Evolutionary conservation across 2,888 invertebrate species (phyloP), one percentile per base, ranked within the genome.

Genomic region (Zygaena filipendulae): DNA sequence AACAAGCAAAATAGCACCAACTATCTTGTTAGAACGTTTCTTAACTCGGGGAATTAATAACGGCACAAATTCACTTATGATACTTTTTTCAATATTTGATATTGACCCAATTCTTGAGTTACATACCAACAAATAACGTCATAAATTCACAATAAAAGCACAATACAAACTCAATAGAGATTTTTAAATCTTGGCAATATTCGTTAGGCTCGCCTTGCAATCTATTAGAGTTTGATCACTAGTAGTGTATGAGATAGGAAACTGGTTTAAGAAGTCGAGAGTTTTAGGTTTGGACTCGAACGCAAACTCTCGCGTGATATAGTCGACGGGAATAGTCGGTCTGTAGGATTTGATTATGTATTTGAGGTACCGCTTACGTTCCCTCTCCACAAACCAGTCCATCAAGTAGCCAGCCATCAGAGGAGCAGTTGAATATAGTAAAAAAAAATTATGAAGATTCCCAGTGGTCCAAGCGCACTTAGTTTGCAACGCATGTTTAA

Each of bases 311-410:
- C 87, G 86, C 63, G 85, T 79, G 79, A 96, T 82, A 85, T 88
- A 90, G 64, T 87, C 86, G 77, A 94, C 84, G 53, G 90, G 87
- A 82, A 96, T 84, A 71, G 84, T 86, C 81, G 92, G 95, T 58
- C 95, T 94, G 84, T 93, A 99, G 97, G 96, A 89, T 88, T 96
- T 98, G 45, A 97, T 86, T 70, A 98, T 91, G 64, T 87, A 86
- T 77, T 91, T 95, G 58, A 98, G 83, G 53, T 96, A 97, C 49
- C 83, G 81, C 77, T 93, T 96, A 58, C 99, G 84, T 70, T 97
- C 97, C 55, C 98, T 85, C 43, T 95, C 92, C 60, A 95, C 87
- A 84, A 98, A 98, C 95, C 97, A 96, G 80, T 98, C 97, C 82
- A 99, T 92, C 44, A 99, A 85, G 77, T 92, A 96, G 32, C 93